Evolutionary conservation across 1,140 invertebrate genomes (phyloP), one percentile per base, ranked within the genome.

Genomic region (Kradibia gibbosae): DNA sequence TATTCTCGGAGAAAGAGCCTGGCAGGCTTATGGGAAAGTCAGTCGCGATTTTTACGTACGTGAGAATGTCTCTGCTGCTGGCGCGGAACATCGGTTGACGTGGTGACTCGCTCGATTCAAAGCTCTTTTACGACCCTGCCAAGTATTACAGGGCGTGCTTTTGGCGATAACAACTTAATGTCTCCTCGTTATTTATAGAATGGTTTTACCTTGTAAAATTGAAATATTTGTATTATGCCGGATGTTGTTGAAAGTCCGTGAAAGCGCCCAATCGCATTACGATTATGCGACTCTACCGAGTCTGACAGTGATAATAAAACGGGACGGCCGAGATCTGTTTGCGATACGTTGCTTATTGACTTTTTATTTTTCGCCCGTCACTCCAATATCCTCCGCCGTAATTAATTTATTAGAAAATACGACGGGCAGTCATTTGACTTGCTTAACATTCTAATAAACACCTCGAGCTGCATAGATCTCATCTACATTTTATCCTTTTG

Each of bases 101-200:
- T 62, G 20, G 74, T 42, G 34, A 53, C 5, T 39, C 36, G 77
- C 65, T 42, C 48, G 77, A 79, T 70, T 11, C 28, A 71, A 39
- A 70, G 4, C 65, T 36, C 36, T 28, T 80, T 80, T 73, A 80
- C 78, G 78, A 80, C n/a, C n/a, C n/a, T 34, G 39, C 17, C 34
- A 0, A 73, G 48, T 31, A 73, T 62, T 60, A n/a, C 36, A 55
- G 70, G 78, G 39, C 70, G 78, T 73, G 78, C 50, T 80, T 73
- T 80, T n/a, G 70, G 39, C 53, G 55, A 80, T 80, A 80, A 73
- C 60, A 80, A 73, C 70, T 42, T 80, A 80, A 80, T 13, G 77
- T 34, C 50, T 67, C 13, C n/a, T 36, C 77, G 15, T 72, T 45
- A 71, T 79, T 72, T 72, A 55, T 31, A 34, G 36, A 67, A 79